These are phyloP conservation scores for Caenorhabditis drosophilae DNA, from an alignment of 2,888 invertebrate species.

Conservation along the genomic window DNA sequence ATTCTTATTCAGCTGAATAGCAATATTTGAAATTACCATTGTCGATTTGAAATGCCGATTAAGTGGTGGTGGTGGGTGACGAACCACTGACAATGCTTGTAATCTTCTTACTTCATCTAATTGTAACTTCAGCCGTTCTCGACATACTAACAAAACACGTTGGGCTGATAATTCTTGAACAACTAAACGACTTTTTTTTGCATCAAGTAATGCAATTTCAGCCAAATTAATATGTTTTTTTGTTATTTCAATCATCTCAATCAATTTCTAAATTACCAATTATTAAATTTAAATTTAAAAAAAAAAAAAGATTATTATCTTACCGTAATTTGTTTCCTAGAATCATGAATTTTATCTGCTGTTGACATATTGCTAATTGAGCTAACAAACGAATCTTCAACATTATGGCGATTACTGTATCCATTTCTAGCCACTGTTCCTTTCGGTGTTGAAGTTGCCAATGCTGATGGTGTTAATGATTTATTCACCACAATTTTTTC, in stretches of 20 bases:
- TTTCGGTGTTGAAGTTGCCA: constrained; percentile 41
- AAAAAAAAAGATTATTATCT: constrained; percentile 1
- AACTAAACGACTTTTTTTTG: constrained; percentile 35
- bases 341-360: constrained; percentile 34
- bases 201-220: constrained; percentile 35
- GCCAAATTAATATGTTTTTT: constrained; percentile 42
- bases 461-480: constrained; percentile 21
- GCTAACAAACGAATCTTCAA: constrained; percentile 43
- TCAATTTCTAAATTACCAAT: constrained; percentile 20
- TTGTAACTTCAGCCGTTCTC: constrained; percentile 38
- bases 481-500: constrained; percentile 35
- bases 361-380: constrained; percentile 42
- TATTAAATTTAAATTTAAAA: neutral
- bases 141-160: constrained; percentile 39
- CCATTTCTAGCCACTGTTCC: constrained; percentile 26
- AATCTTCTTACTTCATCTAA: constrained; percentile 41
- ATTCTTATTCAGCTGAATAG: constrained; percentile 40
- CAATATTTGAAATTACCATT: constrained; percentile 44
- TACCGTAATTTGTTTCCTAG: constrained; percentile 26
- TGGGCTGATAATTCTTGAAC: constrained; percentile 43
- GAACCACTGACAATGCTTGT: constrained; percentile 36
- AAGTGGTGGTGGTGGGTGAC: constrained; percentile 45
- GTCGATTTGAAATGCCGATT: constrained; percentile 42
- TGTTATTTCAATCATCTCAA: constrained; percentile 34
- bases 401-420: constrained; percentile 5